Conservation (phyloP, 2,113 vertebrate species). For the Scomber japonicus region DNA sequence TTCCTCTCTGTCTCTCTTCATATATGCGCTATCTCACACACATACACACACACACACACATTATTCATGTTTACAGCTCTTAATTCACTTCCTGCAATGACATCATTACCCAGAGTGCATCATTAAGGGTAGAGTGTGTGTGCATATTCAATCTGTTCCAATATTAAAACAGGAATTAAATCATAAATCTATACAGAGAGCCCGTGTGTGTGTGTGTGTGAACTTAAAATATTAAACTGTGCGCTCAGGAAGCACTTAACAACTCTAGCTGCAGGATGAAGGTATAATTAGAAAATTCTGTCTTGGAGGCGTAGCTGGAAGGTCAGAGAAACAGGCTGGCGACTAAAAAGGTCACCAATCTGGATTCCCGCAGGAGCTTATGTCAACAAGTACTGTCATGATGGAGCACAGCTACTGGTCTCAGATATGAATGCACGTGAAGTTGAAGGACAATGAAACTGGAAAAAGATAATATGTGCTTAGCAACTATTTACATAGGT, state of each 20-base stretch:
- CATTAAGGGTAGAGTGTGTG: conserved; percentile 45
- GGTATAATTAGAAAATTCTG: conserved; percentile 49
- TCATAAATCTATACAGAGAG: conserved; percentile 57
- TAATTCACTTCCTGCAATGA: conserved; percentile 44
- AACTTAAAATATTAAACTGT: conserved; percentile 50
- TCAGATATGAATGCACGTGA: not conserved
- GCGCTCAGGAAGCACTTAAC: conserved; percentile 59
- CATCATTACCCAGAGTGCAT: conserved; percentile 57
- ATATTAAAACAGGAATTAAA: conserved; percentile 71
- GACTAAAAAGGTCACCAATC: conserved; percentile 51
- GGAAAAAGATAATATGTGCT: conserved; percentile 1
- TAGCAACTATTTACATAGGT: conserved; percentile 24
- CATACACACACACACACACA: not conserved
- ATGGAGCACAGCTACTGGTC: not conserved
- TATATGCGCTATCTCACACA: not conserved
- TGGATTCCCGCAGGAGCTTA: not conserved
- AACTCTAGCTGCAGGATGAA: conserved; percentile 20
- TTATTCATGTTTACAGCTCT: conserved; percentile 60
- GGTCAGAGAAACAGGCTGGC: conserved; percentile 36
- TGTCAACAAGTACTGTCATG: conserved; percentile 12
- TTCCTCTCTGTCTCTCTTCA: conserved; percentile 1
- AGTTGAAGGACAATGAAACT: not conserved
- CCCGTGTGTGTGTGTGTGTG: conserved; percentile 16
- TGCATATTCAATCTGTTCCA: conserved; percentile 58
- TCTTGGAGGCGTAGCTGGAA: conserved; percentile 29